These are phyloP conservation scores for Girardinus metallicus DNA, from an alignment of 2,797 vertebrate species.

Conservation along the genomic window DNA sequence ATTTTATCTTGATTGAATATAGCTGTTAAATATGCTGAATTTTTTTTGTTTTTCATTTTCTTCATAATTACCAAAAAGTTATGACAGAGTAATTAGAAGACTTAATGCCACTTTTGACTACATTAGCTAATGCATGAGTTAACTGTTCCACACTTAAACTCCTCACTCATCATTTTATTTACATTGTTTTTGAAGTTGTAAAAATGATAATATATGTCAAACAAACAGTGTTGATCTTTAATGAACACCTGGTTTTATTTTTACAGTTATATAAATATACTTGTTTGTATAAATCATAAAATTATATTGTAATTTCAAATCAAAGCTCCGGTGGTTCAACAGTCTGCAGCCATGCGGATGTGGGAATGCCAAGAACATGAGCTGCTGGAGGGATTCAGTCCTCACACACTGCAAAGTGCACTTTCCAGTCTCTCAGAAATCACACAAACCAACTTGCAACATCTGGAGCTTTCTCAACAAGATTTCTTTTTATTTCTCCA, in stretches of 20 bases:
- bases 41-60: not conserved
- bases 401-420: conserved; percentile 1
- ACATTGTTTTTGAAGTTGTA: not conserved
- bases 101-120: not conserved
- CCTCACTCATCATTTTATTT: not conserved
- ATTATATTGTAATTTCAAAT: not conserved
- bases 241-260: not conserved
- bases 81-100: not conserved
- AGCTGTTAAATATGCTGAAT: not conserved
- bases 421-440: not conserved
- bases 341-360: conserved; percentile 44
- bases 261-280: not conserved
- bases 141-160: not conserved
- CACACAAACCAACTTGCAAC: not conserved
- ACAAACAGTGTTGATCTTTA: not conserved
- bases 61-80: not conserved
- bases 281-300: not conserved
- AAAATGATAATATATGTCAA: not conserved
- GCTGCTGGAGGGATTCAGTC: conserved; percentile 34
- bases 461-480: conserved; percentile 10
- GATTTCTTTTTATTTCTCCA: not conserved
- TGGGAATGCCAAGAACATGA: conserved; percentile 9
- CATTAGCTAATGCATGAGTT: not conserved
- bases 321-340: conserved; percentile 18
- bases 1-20: not conserved